Conservation (phyloP, 2,888 invertebrate genomes). For the Ichneumoninae sp. region DNA sequence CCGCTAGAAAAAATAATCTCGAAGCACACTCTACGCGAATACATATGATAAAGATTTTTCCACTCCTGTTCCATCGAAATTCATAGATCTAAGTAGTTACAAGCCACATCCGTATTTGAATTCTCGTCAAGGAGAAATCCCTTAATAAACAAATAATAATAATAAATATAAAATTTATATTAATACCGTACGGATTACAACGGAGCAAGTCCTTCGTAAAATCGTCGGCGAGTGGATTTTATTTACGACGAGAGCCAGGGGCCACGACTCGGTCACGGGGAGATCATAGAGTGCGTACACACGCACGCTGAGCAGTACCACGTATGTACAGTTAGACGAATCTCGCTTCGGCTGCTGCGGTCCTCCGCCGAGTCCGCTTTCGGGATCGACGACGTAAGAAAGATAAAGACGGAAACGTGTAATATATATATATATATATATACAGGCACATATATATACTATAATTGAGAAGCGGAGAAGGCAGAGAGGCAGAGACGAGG, state of each 20-base stretch:
- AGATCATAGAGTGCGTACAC: slow-evolving; percentile 38
- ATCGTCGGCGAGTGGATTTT: slow-evolving; percentile 62
- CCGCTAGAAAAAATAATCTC: too few relatives aligned
- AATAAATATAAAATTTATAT: neutral
- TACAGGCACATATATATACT: slow-evolving; percentile 18
- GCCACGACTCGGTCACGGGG: slow-evolving; percentile 54
- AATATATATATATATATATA: neutral
- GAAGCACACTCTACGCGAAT: too few relatives aligned
- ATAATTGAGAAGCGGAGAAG: slow-evolving; percentile 38
- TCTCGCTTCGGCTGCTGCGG: slow-evolving; percentile 58
- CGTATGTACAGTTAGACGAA: slow-evolving; percentile 68
- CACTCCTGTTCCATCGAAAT: too few relatives aligned
- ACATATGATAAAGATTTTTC: too few relatives aligned
- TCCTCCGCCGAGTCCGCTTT: slow-evolving; percentile 39
- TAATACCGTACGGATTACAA: neutral
- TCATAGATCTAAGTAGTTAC: too few relatives aligned
- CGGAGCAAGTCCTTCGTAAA: slow-evolving; percentile 3
- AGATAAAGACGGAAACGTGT: slow-evolving; percentile 18
- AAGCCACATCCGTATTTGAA: neutral
- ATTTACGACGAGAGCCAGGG: slow-evolving; percentile 60
- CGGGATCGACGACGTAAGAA: slow-evolving; percentile 23
- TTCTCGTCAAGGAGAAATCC: neutral
- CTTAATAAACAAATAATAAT: too few relatives aligned
- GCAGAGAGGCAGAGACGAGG: slow-evolving; percentile 56
- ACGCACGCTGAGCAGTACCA: slow-evolving; percentile 44